Evolutionary conservation across 2,797 vertebrate genomes (phyloP).

Genomic region (Falco berigora): DNA sequence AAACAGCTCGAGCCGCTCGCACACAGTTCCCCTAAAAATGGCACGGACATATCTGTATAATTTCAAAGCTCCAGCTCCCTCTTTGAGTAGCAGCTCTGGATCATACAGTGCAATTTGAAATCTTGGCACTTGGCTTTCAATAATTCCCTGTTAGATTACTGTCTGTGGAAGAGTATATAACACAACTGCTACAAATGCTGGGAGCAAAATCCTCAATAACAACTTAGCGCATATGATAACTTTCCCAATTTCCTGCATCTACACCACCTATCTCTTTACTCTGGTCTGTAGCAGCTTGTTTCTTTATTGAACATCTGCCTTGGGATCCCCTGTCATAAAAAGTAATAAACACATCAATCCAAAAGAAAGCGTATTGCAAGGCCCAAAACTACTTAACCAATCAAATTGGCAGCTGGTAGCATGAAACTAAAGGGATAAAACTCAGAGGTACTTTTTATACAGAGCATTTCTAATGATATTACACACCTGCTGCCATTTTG

Average conservation of each 20-base stretch:
- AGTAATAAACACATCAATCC: conserved; percentile 87
- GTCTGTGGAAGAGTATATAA: conserved; percentile 72
- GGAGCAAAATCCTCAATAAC: conserved; percentile 76
- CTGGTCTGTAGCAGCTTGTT: conserved; percentile 73
- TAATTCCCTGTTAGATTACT: conserved; percentile 77
- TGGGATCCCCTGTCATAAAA: conserved; percentile 81
- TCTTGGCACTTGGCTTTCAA: conserved; percentile 71
- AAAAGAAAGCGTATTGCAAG: conserved; percentile 64
- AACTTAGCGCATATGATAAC: conserved; percentile 75
- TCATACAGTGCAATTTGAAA: conserved; percentile 69
- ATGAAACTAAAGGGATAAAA: conserved; percentile 22
- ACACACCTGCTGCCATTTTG: conserved; percentile 22
- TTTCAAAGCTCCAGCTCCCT: conserved; percentile 19
- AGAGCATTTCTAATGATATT: conserved; percentile 24
- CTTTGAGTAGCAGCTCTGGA: conserved; percentile 22
- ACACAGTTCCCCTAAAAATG: not conserved
- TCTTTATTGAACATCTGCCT: conserved; percentile 81
- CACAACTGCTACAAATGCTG: conserved; percentile 76
- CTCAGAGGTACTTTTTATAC: conserved; percentile 34
- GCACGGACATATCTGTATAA: not conserved
- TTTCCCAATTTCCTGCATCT: conserved; percentile 80
- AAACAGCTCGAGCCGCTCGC: not conserved
- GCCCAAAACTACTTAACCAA: conserved; percentile 72
- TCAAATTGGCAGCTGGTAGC: conserved; percentile 67
- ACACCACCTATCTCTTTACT: conserved; percentile 71